Base-by-base conservation (phyloP, 2,113 vertebrate species). In the Gallinago jamesoni region DNA sequence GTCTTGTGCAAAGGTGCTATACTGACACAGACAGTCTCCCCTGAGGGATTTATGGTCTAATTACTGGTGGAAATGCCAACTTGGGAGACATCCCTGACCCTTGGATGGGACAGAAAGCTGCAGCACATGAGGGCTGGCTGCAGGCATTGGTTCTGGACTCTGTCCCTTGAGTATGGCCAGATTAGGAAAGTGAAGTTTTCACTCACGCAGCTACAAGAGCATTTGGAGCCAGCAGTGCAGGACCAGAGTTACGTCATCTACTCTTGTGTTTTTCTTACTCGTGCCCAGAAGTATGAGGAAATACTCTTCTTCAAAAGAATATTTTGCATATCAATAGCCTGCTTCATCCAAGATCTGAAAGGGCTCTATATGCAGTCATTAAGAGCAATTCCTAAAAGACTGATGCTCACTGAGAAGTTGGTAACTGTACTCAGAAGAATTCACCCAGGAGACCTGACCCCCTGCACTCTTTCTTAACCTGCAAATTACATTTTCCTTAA, bases 401-500 rank as follows among this genome's bases (percentile, higher is more conserved):
- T 78, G 68, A 37, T 91, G 77, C 64, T 89, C 48, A 18, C 2
- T 3, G 37, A 83, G 93, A 37, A 66, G 19, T 6, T 87, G 84
- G 87, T 88, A 96, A 96, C 78, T 74, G 89, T 95, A 52, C 66
- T 89, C 77, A 94, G 48, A 68, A 62, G 33, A 79, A 89, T 47
- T 83, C 45, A 66, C 92, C 86, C 95, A 10, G 31, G 94, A 95
- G 94, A 92, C 81, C 37, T 94, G 92, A 96, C 77, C 95, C 64
- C 64, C 37, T 89, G 86, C 66, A 50, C 86, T 92, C 88, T 30
- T 82, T 37, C 90, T 90, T 96, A 94, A 96, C 94, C 94, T 94
- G 95, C 91, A 96, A 96, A 97, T 96, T 96, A 92, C 84, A 87
- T 95, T 96, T 96, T 94, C 89, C 94, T 95, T 89, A 64, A 96